Evolutionary conservation across 2,797 vertebrate genomes (phyloP).

Genomic region (Enteromius radiatus): DNA sequence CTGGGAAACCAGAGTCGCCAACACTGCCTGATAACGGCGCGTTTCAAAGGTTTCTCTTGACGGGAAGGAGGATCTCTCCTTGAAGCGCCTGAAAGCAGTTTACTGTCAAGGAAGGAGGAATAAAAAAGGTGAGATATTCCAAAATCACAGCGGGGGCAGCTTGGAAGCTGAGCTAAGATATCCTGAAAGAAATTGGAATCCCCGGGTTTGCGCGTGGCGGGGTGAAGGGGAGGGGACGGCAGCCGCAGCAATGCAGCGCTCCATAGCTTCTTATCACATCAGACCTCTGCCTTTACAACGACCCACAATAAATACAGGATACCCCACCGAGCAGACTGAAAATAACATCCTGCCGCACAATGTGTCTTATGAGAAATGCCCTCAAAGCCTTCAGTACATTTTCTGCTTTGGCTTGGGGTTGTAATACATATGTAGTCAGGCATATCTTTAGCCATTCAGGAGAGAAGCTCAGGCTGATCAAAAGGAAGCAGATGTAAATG

Average conservation of each 20-base stretch:
- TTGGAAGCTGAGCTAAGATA: conserved; percentile 62
- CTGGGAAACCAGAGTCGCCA: conserved; percentile 51
- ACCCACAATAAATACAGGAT: conserved; percentile 52
- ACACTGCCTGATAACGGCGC: conserved; percentile 28
- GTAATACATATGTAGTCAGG: conserved; percentile 47
- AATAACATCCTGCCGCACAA: conserved; percentile 51
- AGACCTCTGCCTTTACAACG: conserved; percentile 59
- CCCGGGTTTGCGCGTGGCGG: conserved; percentile 35
- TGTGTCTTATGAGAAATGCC: conserved; percentile 38
- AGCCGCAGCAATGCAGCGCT: conserved; percentile 31
- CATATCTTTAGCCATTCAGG: conserved; percentile 42
- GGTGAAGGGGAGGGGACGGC: conserved; percentile 32
- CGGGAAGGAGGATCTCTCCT: conserved; percentile 62
- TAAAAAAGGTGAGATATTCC: conserved; percentile 56
- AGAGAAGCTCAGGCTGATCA: conserved; percentile 35
- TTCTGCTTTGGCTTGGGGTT: conserved; percentile 33
- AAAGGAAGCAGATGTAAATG: conserved; percentile 41
- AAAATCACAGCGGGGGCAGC: conserved; percentile 60
- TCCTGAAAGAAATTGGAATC: conserved; percentile 68
- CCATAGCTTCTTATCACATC: conserved; percentile 59
- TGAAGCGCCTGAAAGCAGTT: conserved; percentile 61
- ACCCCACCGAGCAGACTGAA: conserved; percentile 54
- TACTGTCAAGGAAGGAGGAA: conserved; percentile 52
- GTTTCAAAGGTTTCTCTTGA: conserved; percentile 60
- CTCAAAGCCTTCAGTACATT: conserved; percentile 45